Conservation (phyloP, 2,797 vertebrate genomes). For the Lithobates sylvaticus region DNA sequence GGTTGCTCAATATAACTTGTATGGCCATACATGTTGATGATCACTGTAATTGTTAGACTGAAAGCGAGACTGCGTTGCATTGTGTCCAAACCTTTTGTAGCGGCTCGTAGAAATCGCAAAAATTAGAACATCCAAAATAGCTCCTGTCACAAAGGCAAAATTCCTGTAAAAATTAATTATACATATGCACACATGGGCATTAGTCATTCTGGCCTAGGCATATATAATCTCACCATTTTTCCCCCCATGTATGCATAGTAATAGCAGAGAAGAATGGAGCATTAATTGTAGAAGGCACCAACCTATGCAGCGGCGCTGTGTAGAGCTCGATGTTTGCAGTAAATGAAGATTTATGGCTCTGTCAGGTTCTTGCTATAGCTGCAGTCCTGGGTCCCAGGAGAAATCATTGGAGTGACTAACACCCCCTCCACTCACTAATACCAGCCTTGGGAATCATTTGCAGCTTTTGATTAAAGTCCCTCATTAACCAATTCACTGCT, state of each 20-base stretch:
- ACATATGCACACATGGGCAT: neutral
- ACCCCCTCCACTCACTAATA: conserved; percentile 61
- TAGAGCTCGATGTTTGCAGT: conserved; percentile 35
- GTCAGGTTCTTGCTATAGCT: conserved; percentile 60
- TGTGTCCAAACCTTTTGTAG: too few species aligned
- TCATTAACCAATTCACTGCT: conserved; percentile 59
- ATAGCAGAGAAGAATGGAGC: neutral
- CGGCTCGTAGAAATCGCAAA: too few species aligned
- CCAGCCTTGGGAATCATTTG: conserved; percentile 67
- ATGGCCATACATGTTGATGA: too few species aligned
- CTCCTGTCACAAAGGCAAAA: too few species aligned
- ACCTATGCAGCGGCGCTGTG: conserved; percentile 37
- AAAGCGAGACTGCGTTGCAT: too few species aligned
- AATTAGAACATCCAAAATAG: too few species aligned
- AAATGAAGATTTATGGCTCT: conserved; percentile 67
- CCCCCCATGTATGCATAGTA: neutral
- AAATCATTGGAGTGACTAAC: conserved; percentile 67
- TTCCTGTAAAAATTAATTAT: too few species aligned
- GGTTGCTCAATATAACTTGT: too few species aligned
- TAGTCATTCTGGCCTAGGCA: neutral
- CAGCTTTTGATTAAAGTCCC: conserved; percentile 66
- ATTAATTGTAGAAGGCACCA: conserved; percentile 45
- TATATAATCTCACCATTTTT: conserved; percentile 6
- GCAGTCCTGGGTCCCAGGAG: conserved; percentile 63
- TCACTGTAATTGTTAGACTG: too few species aligned